Percentiles rank a stretch among this genome's conserved stretches.
Evolutionary conservation across 2,113 vertebrate species (phyloP).

Genomic region (Odocoileus hemionus): DNA sequence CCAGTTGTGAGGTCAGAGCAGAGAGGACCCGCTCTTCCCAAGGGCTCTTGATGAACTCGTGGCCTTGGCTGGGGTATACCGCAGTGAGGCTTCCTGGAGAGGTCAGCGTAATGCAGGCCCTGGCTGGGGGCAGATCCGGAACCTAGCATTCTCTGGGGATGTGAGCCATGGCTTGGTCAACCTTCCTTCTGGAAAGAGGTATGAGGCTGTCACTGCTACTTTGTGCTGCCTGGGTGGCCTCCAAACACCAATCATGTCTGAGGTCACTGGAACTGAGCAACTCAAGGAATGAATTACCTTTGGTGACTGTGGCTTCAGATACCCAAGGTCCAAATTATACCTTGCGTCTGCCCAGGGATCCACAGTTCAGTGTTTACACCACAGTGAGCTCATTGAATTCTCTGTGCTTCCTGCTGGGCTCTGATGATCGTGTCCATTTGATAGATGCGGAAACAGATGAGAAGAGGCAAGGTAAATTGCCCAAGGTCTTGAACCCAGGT

Average conservation of each 20-base stretch:
- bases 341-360: not conserved
- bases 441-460: not conserved
- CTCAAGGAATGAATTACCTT: not conserved
- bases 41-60: not conserved
- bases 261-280: not conserved
- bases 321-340: not conserved
- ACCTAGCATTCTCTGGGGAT: not conserved
- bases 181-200: not conserved
- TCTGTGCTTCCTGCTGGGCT: not conserved
- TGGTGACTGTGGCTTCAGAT: slow-evolving; percentile 28
- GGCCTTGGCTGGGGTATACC: not conserved
- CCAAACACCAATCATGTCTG: not conserved
- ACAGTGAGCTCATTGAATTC: not conserved
- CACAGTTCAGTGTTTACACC: not conserved
- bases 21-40: not conserved
- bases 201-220: not conserved
- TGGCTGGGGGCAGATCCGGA: not conserved
- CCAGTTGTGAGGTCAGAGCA: not conserved
- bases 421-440: not conserved
- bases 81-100: not conserved
- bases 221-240: not conserved
- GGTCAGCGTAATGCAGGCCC: not conserved
- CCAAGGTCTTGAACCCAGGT: not conserved
- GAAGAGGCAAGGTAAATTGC: not conserved
- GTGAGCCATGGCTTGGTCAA: not conserved